Percentiles rank a stretch among this genome's conserved stretches.
Evolutionary conservation across 1,140 invertebrate genomes (phyloP).

Genomic region (Hydropsyche tenuis): DNA sequence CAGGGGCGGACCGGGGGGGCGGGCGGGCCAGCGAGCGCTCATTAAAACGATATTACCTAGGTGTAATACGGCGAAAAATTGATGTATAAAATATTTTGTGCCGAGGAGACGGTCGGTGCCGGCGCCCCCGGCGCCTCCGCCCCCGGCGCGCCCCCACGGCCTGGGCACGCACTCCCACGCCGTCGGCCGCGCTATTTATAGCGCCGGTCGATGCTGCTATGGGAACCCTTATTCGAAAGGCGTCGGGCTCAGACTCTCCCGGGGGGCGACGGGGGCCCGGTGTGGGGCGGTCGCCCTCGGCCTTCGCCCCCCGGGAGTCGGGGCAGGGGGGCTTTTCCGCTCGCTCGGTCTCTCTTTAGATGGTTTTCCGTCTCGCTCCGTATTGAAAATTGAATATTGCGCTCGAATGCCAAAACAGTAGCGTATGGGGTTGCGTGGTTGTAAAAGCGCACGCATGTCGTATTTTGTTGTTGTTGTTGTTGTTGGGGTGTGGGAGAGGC

Average conservation of each 20-base stretch:
- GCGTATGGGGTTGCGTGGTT: too few species aligned
- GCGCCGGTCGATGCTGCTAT: constrained; percentile 39
- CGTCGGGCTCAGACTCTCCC: constrained; percentile 30
- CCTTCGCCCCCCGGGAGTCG: not conserved
- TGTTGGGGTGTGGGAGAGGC: too few species aligned
- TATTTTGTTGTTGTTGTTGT: too few species aligned
- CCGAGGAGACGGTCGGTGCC: not conserved
- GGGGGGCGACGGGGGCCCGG: not conserved
- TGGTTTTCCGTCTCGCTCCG: too few species aligned
- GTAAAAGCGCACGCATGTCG: too few species aligned
- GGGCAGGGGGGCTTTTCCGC: constrained; percentile 12
- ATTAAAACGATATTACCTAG: constrained; percentile 36
- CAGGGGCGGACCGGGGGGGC: too few species aligned
- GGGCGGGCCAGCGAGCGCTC: constrained; percentile 9
- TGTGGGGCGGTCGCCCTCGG: not conserved
- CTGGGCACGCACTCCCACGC: constrained; percentile 39
- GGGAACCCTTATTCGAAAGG: constrained; percentile 40
- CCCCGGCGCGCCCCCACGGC: not conserved
- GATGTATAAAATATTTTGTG: constrained; percentile 33
- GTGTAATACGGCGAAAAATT: constrained; percentile 35
- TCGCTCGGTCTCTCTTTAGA: too few species aligned
- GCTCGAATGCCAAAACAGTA: not conserved
- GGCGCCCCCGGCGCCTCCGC: too few species aligned
- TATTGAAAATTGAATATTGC: not conserved
- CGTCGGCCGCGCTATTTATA: constrained; percentile 36